phyloP scores from a whole-genome alignment of 2,888 invertebrate species.

The Ephialtes manifestator region DNA sequence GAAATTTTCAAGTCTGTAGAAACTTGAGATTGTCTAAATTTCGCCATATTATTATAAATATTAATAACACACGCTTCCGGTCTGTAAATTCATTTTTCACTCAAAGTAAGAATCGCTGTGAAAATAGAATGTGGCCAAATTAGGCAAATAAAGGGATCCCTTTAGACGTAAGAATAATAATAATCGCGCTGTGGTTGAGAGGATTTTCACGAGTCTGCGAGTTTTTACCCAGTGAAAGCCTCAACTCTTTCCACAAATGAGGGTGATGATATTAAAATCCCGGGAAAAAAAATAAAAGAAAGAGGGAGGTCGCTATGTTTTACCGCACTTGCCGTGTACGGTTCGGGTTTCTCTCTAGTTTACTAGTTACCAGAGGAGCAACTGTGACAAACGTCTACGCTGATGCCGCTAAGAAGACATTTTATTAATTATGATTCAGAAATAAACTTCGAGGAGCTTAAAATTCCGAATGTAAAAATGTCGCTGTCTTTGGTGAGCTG shows the following conservation, averaged over 20 bases:
- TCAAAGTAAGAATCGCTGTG: not conserved
- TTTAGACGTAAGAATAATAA: constrained; percentile 9
- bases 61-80: not conserved
- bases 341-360: constrained; percentile 45
- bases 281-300: constrained; percentile 6
- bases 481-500: not conserved
- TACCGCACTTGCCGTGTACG: constrained; percentile 11
- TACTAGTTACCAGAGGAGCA: constrained; percentile 20
- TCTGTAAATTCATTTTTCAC: not conserved
- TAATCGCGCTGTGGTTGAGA: not conserved
- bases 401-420: constrained; percentile 7
- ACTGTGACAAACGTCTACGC: constrained; percentile 1
- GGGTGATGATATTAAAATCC: constrained; percentile 35
- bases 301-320: not conserved
- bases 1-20: too few species aligned
- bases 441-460: constrained; percentile 31
- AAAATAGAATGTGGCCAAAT: constrained; percentile 17
- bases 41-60: too few species aligned
- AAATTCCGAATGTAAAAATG: not conserved
- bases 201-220: constrained; percentile 9
- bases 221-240: not conserved
- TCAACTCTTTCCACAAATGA: constrained; percentile 12
- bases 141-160: constrained; percentile 12
- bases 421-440: constrained; percentile 10
- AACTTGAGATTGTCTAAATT: too few species aligned